Percentiles rank a stretch among this genome's conserved stretches.
Conservation (phyloP, 2,888 invertebrate genomes). For the Antheraea assamensis region DNA sequence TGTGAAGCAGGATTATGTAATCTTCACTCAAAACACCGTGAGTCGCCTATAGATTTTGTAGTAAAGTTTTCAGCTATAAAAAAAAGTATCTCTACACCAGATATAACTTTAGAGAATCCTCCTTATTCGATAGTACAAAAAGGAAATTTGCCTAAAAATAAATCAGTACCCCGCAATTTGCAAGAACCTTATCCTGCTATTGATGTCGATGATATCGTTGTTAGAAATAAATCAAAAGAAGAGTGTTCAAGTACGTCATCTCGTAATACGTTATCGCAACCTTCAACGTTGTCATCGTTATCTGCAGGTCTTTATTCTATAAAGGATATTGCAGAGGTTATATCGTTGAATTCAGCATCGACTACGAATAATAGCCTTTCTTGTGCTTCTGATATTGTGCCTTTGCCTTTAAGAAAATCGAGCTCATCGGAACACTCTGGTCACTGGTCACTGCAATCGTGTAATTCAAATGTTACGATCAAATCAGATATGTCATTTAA, state of each 20-base stretch:
- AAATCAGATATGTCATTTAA: constrained; percentile 70
- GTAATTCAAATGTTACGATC: constrained; percentile 70
- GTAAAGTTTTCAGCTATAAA: constrained; percentile 75
- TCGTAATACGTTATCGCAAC: constrained; percentile 61
- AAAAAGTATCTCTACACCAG: constrained; percentile 74
- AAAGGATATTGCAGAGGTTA: constrained; percentile 72
- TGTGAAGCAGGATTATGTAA: constrained; percentile 67
- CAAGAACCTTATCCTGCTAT: constrained; percentile 70
- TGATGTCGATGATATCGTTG: constrained; percentile 56
- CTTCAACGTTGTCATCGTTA: constrained; percentile 59
- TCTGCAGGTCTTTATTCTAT: constrained; percentile 67
- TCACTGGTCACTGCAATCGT: constrained; percentile 71
- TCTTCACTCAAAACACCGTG: constrained; percentile 62
- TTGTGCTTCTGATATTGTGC: constrained; percentile 64
- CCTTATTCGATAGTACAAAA: constrained; percentile 58
- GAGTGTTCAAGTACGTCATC: constrained; percentile 39
- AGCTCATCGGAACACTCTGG: constrained; percentile 77
- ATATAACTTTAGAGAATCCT: constrained; percentile 64
- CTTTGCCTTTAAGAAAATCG: constrained; percentile 65
- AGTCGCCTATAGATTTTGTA: constrained; percentile 54
- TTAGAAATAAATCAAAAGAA: constrained; percentile 46
- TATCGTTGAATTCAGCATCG: constrained; percentile 68
- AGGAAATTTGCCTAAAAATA: constrained; percentile 57
- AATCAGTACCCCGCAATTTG: constrained; percentile 63
- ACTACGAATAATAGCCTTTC: constrained; percentile 58